Evolutionary conservation across 1,140 invertebrate species (phyloP).

Genomic region (Leptonema lineaticorne): DNA sequence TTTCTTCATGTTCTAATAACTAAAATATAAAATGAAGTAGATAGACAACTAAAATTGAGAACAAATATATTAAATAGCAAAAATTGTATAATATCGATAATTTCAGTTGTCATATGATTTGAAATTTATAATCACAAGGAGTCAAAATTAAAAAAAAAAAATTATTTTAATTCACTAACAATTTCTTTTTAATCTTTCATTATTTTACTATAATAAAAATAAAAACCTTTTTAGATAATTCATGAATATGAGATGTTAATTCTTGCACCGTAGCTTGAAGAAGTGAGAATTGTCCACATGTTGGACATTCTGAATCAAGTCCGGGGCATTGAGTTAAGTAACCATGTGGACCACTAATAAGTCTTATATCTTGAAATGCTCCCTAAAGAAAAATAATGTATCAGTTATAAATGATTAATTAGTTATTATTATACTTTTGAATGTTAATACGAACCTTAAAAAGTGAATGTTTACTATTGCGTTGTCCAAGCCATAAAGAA

Average conservation of each 20-base stretch:
- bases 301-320: slow-evolving; percentile 82
- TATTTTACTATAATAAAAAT: slow-evolving; percentile 7
- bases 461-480: slow-evolving; percentile 79
- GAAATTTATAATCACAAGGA: no score
- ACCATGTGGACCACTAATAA: slow-evolving; percentile 81
- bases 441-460: slow-evolving; percentile 71
- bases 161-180: no score
- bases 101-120: no score
- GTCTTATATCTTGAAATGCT: slow-evolving; percentile 81
- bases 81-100: no score
- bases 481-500: slow-evolving; percentile 83
- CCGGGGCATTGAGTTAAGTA: slow-evolving; percentile 84
- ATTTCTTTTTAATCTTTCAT: no score
- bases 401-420: neutral
- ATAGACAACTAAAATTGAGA: neutral
- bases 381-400: slow-evolving; percentile 61
- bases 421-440: no score
- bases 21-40: slow-evolving; percentile 46
- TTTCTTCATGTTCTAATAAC: slow-evolving; percentile 74
- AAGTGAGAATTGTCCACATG: slow-evolving; percentile 83
- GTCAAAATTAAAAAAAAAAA: no score
- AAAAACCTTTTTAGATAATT: slow-evolving; percentile 68
- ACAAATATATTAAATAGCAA: no score
- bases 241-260: slow-evolving; percentile 65
- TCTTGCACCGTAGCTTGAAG: slow-evolving; percentile 74